Evolutionary conservation across 2,113 vertebrate genomes (phyloP).

Genomic region (Hystrix cristata): DNA sequence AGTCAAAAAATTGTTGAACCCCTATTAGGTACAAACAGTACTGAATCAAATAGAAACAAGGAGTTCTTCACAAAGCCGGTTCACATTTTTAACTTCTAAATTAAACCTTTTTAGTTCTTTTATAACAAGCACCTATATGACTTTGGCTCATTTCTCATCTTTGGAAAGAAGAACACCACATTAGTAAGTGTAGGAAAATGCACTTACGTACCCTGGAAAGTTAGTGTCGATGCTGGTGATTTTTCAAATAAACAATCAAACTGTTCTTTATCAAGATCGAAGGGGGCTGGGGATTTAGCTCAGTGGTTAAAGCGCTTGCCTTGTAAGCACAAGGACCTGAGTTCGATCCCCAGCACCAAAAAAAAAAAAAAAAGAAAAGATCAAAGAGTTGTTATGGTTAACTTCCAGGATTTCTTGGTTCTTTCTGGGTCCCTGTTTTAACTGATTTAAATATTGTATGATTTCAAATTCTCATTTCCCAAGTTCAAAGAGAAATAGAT

Average conservation of each 20-base stretch:
- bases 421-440: slow-evolving; percentile 64
- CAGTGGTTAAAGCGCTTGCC: no score
- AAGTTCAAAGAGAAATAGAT: slow-evolving; percentile 73
- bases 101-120: neutral
- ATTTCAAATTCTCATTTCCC: slow-evolving; percentile 72
- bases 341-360: no score
- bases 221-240: slow-evolving; percentile 50
- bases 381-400: slow-evolving; percentile 72
- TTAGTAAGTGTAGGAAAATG: slow-evolving; percentile 49
- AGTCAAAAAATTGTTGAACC: neutral
- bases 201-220: slow-evolving; percentile 51
- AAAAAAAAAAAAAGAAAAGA: neutral
- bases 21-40: neutral
- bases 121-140: neutral
- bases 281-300: no score
- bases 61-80: slow-evolving; percentile 1
- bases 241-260: slow-evolving; percentile 76
- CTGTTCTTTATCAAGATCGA: no score
- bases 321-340: no score
- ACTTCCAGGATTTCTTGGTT: slow-evolving; percentile 60
- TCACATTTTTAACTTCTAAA: slow-evolving; percentile 37
- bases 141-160: slow-evolving; percentile 13
- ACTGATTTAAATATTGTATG: slow-evolving; percentile 69
- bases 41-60: neutral
- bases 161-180: slow-evolving; percentile 31